Base-by-base conservation (phyloP, 2,888 invertebrate genomes). In the Ptychoptera contaminata region DNA sequence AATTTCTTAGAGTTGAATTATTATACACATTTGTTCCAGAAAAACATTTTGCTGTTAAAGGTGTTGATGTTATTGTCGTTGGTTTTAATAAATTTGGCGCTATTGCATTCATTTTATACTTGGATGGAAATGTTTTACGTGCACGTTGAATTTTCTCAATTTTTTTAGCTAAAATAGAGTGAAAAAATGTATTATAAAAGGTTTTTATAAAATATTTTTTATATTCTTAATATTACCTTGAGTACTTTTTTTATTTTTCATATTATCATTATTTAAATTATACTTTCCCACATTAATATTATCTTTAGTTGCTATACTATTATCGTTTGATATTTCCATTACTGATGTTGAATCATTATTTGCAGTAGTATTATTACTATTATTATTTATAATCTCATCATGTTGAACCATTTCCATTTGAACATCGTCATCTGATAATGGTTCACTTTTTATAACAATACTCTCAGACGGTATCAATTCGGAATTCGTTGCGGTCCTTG, bases 61-160 rank as follows among this genome's bases (percentile, higher is more conserved):
- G 16, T n/a, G 16, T 11, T n/a, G 16, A 16, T 9, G 34, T 16
- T 8, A 16, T 15, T n/a, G 16, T 15, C 11, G 16, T 16, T 9
- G 34, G 35, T 8, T 35, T 34, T 35, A 15, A 16, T 14, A 32
- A n/a, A 16, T 16, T 12, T 8, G 12, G 2, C 8, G 12, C 8
- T 8, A 12, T 11, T 23, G 42, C 10, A 23, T 10, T 11, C 2
- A 30, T 34, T 23, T 42, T 42, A 35, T 43, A 55, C 61, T 46
- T 58, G 59, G 8, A 42, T 30, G 62, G 60, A 49, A 67, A 65
- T 2, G 63, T 58, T 54, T 67, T 68, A 8, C 60, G 58, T 1
- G 67, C 67, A 32, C 49, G 53, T 35, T 52, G 57, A 29, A 34
- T 42, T 42, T 42, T 42, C 8, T 23, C 23, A 5, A 23, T 23